These are phyloP conservation scores for Climacteris rufus DNA, from an alignment of 2,113 vertebrate species.

Conservation along the genomic window DNA sequence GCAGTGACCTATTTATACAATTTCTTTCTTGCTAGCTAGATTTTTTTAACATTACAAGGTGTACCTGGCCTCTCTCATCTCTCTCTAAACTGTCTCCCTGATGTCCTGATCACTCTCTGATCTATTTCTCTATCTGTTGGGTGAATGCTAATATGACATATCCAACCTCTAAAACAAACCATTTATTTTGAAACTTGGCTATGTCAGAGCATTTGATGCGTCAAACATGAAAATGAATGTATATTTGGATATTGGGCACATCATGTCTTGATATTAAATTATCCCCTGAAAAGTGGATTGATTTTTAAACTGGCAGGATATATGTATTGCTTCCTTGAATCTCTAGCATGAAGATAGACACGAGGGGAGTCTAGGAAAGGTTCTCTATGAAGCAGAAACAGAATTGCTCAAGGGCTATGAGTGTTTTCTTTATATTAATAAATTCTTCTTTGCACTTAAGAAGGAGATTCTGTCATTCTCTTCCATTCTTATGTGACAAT, in stretches of 20 bases:
- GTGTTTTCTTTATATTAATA: slow-evolving; percentile 47
- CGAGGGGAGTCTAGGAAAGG: not conserved
- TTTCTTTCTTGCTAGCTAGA: slow-evolving; percentile 21
- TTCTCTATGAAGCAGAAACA: not conserved
- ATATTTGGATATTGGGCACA: slow-evolving; percentile 40
- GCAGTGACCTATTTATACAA: slow-evolving; percentile 62
- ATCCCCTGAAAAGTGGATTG: slow-evolving; percentile 28
- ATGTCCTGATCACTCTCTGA: slow-evolving; percentile 68
- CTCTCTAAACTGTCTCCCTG: slow-evolving; percentile 62
- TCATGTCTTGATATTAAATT: slow-evolving; percentile 54
- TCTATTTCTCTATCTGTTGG: slow-evolving; percentile 61
- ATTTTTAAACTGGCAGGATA: slow-evolving; percentile 46
- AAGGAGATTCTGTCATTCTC: slow-evolving; percentile 15
- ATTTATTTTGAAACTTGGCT: slow-evolving; percentile 62
- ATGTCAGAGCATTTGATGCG: not conserved
- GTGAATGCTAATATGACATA: slow-evolving; percentile 69
- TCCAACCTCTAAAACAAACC: slow-evolving; percentile 67
- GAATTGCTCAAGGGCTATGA: slow-evolving; percentile 24
- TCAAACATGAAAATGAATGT: slow-evolving; percentile 51
- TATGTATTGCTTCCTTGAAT: slow-evolving; percentile 25
- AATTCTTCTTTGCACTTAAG: slow-evolving; percentile 17
- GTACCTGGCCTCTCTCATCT: slow-evolving; percentile 54
- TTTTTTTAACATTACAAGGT: slow-evolving; percentile 36
- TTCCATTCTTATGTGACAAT: slow-evolving; percentile 39
- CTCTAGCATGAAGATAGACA: not conserved